Percentiles rank a stretch among this genome's conserved stretches.
phyloP scores from a whole-genome alignment of 2,797 vertebrate species.

The Pipistrellus pipistrellus region DNA sequence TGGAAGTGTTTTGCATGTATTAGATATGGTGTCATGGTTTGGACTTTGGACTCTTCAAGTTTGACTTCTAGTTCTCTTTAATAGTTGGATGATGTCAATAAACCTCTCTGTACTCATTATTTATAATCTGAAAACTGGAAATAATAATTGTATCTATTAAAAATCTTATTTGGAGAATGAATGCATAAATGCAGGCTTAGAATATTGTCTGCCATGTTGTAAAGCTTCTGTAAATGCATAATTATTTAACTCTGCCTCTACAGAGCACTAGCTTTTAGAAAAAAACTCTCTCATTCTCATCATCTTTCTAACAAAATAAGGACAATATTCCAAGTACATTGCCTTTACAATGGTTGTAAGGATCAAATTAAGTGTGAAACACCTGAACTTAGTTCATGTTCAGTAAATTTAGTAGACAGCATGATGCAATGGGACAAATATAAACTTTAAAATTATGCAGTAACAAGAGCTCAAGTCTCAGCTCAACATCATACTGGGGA shows the following conservation, averaged over 20 bases:
- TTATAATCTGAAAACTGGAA: neutral
- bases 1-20: neutral
- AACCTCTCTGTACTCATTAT: neutral
- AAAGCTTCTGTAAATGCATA: neutral
- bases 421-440: neutral
- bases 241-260: neutral
- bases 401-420: neutral
- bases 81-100: neutral
- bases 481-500: neutral
- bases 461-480: neutral
- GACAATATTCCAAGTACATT: neutral
- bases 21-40: neutral
- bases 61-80: neutral
- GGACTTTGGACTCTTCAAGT: neutral
- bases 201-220: neutral
- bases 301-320: slow-evolving; percentile 32
- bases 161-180: neutral
- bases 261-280: neutral
- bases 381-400: neutral
- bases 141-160: neutral
- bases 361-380: neutral
- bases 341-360: neutral
- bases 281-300: neutral
- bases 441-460: neutral
- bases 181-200: neutral